Base-by-base conservation (phyloP, 2,888 invertebrate species). In the Blastobasis adustella region DNA sequence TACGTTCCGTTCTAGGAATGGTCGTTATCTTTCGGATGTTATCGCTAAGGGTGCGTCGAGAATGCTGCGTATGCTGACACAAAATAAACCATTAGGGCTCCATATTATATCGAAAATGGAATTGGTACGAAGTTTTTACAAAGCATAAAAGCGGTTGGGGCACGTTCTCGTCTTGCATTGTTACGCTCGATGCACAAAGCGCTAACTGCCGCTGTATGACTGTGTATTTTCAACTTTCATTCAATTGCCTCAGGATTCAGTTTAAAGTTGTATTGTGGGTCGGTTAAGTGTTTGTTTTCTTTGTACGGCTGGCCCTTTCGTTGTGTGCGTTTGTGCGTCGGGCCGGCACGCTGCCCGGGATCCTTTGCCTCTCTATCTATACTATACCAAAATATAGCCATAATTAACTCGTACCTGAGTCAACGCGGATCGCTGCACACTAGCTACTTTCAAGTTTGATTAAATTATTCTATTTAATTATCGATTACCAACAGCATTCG, bases 361-460 rank as follows among this genome's bases (percentile, higher is more conserved):
- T 86, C 85, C 84, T 85, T 79, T 81, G 73, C 47, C 37, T 45
- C 37, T 45, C 49, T 80, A 62, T 78, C 73, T 81, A 65, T 70
- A 55, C 56, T 63, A 76, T 75, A 72, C 63, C 63, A 69, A 75
- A 64, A 59, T 73, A 73, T 73, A 72, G 71, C 71, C 77, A 83
- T 82, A 85, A 84, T 85, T 83, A 82, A 85, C 79, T 83, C 69
- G 76, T 87, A 87, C 87, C 87, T 87, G 87, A 73, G 77, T 74
- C 72, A 73, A 73, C 68, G 67, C 57, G 63, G 69, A 59, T 58
- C 61, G 54, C 56, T 66, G 52, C 70, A 81, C 76, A 81, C 79
- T 70, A 60, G n/a, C n/a, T n/a, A n/a, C n/a, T n/a, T n/a, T n/a
- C n/a, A n/a, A n/a, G n/a, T n/a, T n/a, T 23, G 23, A 23, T 23